phyloP scores from a whole-genome alignment of 2,797 vertebrate species.

The Amblyraja radiata region DNA sequence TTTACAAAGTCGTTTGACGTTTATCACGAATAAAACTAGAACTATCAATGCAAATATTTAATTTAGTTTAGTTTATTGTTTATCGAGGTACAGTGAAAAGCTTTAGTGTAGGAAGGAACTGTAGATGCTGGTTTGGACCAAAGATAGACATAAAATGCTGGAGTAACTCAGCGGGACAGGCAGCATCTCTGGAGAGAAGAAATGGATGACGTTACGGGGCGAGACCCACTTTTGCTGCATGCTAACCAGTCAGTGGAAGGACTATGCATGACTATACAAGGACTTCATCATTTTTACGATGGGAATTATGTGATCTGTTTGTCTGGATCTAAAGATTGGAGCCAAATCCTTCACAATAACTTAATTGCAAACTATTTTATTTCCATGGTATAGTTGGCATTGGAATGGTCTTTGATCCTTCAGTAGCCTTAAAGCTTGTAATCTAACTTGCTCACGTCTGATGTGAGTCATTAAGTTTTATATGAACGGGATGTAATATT shows the following conservation, averaged over 20 bases:
- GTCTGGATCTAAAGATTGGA: background rate
- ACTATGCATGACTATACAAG: too few relatives aligned
- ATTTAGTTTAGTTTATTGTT: too few relatives aligned
- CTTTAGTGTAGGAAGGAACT: too few relatives aligned
- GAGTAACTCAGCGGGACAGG: too few relatives aligned
- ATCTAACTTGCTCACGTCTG: background rate
- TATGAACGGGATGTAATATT: background rate
- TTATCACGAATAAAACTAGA: background rate
- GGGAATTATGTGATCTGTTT: background rate
- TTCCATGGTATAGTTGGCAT: background rate
- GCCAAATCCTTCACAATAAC: background rate
- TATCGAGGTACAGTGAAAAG: too few relatives aligned
- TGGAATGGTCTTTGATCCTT: background rate
- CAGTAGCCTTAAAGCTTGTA: background rate
- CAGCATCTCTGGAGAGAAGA: too few relatives aligned
- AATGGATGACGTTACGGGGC: too few relatives aligned
- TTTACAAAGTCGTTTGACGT: background rate
- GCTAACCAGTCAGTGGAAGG: too few relatives aligned
- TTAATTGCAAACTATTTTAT: background rate
- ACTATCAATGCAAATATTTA: background rate
- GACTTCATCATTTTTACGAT: background rate
- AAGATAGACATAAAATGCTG: too few relatives aligned
- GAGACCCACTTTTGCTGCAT: too few relatives aligned
- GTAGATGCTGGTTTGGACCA: too few relatives aligned
- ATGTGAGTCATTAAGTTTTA: background rate